Percentiles rank a stretch among this genome's conserved stretches.
Evolutionary conservation across 37 sponge, comb jelly and placozoan genomes (phyloP).

Genomic region (Petrosia ficiformis): DNA sequence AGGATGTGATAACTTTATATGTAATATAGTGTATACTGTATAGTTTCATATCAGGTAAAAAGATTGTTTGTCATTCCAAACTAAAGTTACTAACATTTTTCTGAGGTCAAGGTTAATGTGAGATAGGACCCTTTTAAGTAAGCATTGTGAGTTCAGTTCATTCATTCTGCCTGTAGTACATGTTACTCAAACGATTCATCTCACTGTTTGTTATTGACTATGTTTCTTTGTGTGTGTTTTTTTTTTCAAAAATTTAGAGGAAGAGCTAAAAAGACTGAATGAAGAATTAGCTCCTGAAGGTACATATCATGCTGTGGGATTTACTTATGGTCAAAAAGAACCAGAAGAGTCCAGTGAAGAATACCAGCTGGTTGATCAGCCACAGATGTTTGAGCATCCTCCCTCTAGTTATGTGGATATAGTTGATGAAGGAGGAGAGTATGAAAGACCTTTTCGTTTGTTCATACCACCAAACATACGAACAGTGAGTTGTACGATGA

Average conservation of each 20-base stretch:
- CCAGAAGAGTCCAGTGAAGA: neutral
- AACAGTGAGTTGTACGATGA: constrained; percentile 27
- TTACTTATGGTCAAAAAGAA: constrained; percentile 26
- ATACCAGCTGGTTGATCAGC: neutral
- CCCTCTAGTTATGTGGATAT: constrained; percentile 36
- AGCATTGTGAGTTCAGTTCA: neutral
- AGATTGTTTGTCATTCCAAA: too few relatives aligned
- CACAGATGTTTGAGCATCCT: constrained; percentile 36
- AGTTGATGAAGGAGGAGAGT: constrained; percentile 33
- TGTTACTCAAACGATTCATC: too few relatives aligned
- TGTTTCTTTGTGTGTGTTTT: constrained; percentile 2
- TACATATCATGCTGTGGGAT: constrained; percentile 68
- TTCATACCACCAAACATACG: constrained; percentile 33
- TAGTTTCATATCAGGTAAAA: too few relatives aligned
- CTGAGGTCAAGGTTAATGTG: too few relatives aligned
- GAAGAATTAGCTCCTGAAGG: constrained; percentile 12
- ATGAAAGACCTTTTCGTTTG: constrained; percentile 26
- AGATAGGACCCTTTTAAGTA: neutral
- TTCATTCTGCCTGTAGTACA: too few relatives aligned
- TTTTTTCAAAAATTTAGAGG: too few relatives aligned
- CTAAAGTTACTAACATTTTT: neutral
- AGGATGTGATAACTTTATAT: too few relatives aligned
- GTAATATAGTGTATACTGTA: too few relatives aligned
- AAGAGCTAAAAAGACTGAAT: constrained; percentile 54
- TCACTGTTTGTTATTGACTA: neutral